phyloP scores from a whole-genome alignment of 2,888 invertebrate species.

The Lobophora halterata region DNA sequence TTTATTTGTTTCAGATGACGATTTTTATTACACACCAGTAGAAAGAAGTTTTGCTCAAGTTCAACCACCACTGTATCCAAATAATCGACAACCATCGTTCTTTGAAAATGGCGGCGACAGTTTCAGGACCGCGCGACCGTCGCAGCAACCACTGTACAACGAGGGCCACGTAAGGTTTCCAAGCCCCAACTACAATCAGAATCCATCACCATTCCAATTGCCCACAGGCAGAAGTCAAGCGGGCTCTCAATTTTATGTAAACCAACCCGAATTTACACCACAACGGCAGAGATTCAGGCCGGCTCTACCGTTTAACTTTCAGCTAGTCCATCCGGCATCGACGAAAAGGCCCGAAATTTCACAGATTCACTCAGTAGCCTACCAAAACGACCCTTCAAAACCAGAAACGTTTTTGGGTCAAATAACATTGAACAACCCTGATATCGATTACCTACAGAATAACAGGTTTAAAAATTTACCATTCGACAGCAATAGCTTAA shows the following conservation, averaged over 20 bases:
- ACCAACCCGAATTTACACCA: conserved; percentile 68
- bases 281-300: conserved; percentile 68
- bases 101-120: conserved; percentile 64
- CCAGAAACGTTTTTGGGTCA: conserved; percentile 83
- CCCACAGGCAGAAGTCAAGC: conserved; percentile 74
- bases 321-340: conserved; percentile 69
- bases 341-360: conserved; percentile 80
- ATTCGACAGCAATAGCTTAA: conserved; percentile 72
- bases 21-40: conserved; percentile 72
- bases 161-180: conserved; percentile 67
- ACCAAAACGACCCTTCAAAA: conserved; percentile 81
- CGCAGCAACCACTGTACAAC: conserved; percentile 59
- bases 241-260: conserved; percentile 67
- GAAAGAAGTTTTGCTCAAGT: conserved; percentile 79
- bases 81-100: conserved; percentile 59
- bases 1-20: conserved; percentile 68
- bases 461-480: conserved; percentile 70
- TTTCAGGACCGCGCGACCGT: conserved; percentile 55
- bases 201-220: conserved; percentile 73
- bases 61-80: conserved; percentile 70
- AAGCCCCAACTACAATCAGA: conserved; percentile 73
- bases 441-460: conserved; percentile 71
- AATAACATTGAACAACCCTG: conserved; percentile 82
- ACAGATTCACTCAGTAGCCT: conserved; percentile 79
- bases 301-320: conserved; percentile 67